Base-by-base conservation (phyloP, 2,888 invertebrate genomes). In the Cephus pygmeus region DNA sequence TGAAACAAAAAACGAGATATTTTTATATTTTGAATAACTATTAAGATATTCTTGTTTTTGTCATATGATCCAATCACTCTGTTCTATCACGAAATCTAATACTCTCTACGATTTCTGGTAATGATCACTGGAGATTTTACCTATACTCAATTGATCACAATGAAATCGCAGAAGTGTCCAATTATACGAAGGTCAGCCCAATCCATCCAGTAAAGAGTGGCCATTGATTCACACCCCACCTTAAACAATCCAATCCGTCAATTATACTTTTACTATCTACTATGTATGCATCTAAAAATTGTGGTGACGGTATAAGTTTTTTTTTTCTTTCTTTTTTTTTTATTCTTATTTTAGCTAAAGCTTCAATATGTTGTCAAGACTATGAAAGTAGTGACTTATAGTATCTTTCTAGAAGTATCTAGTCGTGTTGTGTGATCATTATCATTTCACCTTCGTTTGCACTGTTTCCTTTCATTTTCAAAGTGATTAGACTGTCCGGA, bases 271-370 rank as follows among this genome's bases (percentile, higher is more conserved):
- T 71, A 31, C 82, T 81, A 80, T 77, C 71, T 78, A 76, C 79
- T 80, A 79, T 84, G 78, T 86, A 80, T 83, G 86, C 87, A 87
- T 87, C 85, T 83, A 86, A 81, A 82, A 85, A 80, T 83, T 85
- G 84, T 84, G 86, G 86, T 86, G 87, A 84, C 82, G 86, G 86
- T 84, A 83, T 84, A 82, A 83, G 83, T 69, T 85, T 78, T 84
- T 75, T 75, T 78, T 75, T 78, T 69, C 34, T 75, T 73, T 36
- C 71, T 78, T 75, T 40, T 36, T 34, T 75, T 75, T 78, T 75
- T 35, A 33, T 23, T 23, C 40, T 75, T 73, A 68, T 73, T 56
- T 86, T 86, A 82, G 79, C 80, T 75, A 78, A 79, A 83, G 84
- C 86, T 86, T 83, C 79, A 78, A 82, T 83, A 83, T 73, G 79